Evolutionary conservation across 1,140 invertebrate genomes (phyloP).

Genomic region (Sogatella furcifera): DNA sequence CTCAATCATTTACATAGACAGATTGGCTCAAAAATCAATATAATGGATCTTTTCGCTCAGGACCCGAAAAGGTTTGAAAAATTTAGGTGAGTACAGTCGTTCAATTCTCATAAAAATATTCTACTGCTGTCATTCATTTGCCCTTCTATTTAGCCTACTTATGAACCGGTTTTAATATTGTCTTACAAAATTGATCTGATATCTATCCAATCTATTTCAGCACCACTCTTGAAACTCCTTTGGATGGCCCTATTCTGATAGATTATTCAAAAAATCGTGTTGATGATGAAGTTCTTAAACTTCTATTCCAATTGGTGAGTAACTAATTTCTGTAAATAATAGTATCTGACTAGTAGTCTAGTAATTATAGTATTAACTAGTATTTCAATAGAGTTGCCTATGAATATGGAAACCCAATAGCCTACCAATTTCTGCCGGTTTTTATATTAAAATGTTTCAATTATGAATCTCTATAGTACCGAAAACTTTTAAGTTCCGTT

Average conservation of each 20-base stretch:
- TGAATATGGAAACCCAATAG: no score
- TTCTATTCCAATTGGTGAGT: constrained; percentile 68
- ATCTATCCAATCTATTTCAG: constrained; percentile 40
- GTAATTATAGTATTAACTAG: no score
- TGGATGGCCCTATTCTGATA: constrained; percentile 78
- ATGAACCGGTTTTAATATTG: constrained; percentile 23
- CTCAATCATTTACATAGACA: constrained; percentile 57
- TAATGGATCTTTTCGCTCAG: constrained; percentile 61
- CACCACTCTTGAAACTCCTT: constrained; percentile 57
- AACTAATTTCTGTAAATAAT: constrained; percentile 4
- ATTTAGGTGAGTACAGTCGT: constrained; percentile 51
- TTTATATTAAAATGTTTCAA: no score
- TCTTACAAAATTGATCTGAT: not conserved
- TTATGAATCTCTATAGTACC: no score
- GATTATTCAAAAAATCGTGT: constrained; percentile 97
- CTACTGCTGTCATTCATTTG: constrained; percentile 7
- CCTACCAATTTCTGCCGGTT: no score
- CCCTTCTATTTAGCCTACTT: not conserved
- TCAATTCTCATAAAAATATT: constrained; percentile 8
- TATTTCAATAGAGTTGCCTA: no score
- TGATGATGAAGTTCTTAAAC: constrained; percentile 57
- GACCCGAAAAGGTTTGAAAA: constrained; percentile 69
- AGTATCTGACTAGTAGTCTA: no score
- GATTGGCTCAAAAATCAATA: constrained; percentile 58
- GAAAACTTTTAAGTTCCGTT: no score